Base-by-base conservation (phyloP, 1,140 invertebrate species). In the Orchestia grillus region DNA sequence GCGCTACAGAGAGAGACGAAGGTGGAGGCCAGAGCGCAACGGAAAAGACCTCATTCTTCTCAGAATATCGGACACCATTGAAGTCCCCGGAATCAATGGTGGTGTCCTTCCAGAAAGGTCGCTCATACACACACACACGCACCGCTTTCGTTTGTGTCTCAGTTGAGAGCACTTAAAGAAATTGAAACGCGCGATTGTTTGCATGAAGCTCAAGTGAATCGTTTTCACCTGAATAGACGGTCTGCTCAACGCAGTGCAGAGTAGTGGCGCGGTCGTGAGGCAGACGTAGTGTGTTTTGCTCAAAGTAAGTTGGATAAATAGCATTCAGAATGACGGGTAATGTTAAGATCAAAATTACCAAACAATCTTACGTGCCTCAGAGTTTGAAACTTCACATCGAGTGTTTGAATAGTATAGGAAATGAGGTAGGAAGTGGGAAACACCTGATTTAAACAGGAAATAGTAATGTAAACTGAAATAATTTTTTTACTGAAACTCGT, bases 111-210 rank as follows among this genome's bases (percentile, higher is more conserved):
- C 62, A 77, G 62, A 77, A 77, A 77, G 62, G 62, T 77, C 62
- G 62, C 47, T n/a, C n/a, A n/a, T n/a, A 53, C 47, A 53, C 62
- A 77, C 62, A 77, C 62, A 77, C 62, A 77, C 62, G 11, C 62
- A 77, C 62, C 11, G 62, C 62, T 77, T 77, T 77, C 62, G 28
- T 77, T 77, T 77, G 88, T 91, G 44, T 91, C 88, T 91, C 41
- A 91, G 44, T 44, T 91, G 88, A 44, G 88, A 91, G 88, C 88
- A 91, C 88, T 91, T 44, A 42, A 42, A 44, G 41, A 91, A 91
- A 91, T 91, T 91, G 88, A 91, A 91, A 91, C 16, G 36, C 88
- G 28, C 19, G 88, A 42, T 91, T 91, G 88, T 91, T 91, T 91
- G 88, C 28, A 77, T 77, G 62, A 77, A 77, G 44, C 88, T 41